Base-by-base conservation (phyloP, 2,113 vertebrate species). In the Microcebus griseorufus region DNA sequence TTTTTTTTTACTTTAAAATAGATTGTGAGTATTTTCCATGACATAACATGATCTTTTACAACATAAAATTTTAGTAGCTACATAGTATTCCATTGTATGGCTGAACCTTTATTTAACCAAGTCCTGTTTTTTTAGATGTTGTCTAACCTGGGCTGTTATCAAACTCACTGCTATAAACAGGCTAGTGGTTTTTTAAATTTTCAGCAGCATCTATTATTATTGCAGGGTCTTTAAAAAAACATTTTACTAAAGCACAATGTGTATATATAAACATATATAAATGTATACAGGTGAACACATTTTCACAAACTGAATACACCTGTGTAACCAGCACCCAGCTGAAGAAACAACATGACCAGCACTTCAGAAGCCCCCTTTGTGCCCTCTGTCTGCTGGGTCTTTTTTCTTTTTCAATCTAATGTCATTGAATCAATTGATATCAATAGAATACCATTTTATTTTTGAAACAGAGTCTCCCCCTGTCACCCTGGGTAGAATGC, bases 21-120 rank as follows among this genome's bases (percentile, higher is more conserved):
- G 65, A 69, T 78, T 85, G 53, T 53, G 62, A 94, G 32, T 22
- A 88, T 87, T n/a, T 88, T 93, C n/a, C 76, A 87, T 39, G n/a
- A 78, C 32, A 88, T 72, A 53, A 53, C 64, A 78, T 45, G 65
- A 16, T 87, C 37, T 72, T 82, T 42, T 88, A 60, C 48, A 78
- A 80, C 23, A 60, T 84, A 86, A 53, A 64, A 76, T 48, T 80
- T 73, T 85, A 94, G 48, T 64, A 76, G 51, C n/a, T 92, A 55
- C 22, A 6, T 81, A 55, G 85, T 48, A 92, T 96, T 73, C 9
- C 9, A 4, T 45, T 89, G 39, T 16, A 45, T 96, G 88, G 0
- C 51, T 55, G 51, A 76, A 32, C 7, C 79, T 80, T 88, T 81
- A 85, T 92, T 85, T 88, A 76, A 34, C 51, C 22, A 62, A 62